Evolutionary conservation across 1,140 invertebrate species (phyloP).

Genomic region (Charaxes varanes): DNA sequence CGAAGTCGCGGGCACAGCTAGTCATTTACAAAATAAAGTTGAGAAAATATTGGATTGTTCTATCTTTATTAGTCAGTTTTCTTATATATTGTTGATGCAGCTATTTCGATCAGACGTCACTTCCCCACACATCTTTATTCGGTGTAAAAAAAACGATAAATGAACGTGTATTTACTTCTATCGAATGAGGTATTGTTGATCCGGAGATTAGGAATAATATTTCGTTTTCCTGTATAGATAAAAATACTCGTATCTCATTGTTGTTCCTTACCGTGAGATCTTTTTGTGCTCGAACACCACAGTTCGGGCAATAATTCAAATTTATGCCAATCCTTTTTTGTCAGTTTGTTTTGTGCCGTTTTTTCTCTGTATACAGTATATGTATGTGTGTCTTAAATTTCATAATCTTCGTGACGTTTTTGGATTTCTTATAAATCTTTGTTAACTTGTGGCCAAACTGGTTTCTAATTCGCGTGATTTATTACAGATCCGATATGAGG

Average conservation of each 20-base stretch:
- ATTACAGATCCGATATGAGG: not conserved
- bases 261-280: constrained; percentile 40
- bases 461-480: constrained; percentile 3
- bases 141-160: constrained; percentile 47
- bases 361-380: constrained; percentile 10
- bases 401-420: constrained; percentile 3
- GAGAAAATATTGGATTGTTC: too few relatives aligned
- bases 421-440: constrained; percentile 9
- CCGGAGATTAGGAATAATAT: constrained; percentile 44
- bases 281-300: constrained; percentile 24
- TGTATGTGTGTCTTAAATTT: too few relatives aligned
- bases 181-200: constrained; percentile 46
- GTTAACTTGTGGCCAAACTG: not conserved
- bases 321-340: constrained; percentile 21
- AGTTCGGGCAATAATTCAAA: constrained; percentile 21
- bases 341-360: constrained; percentile 13
- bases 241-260: constrained; percentile 29
- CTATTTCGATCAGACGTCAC: too few relatives aligned
- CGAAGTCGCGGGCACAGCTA: too few relatives aligned
- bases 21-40: too few relatives aligned
- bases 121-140: too few relatives aligned
- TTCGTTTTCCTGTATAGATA: constrained; percentile 52
- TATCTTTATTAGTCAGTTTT: too few relatives aligned
- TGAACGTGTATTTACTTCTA: constrained; percentile 46
- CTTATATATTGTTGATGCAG: not conserved